Evolutionary conservation across 2,113 vertebrate species (phyloP), one percentile per base, ranked within the genome.

Genomic region (Gadus chalcogrammus): DNA sequence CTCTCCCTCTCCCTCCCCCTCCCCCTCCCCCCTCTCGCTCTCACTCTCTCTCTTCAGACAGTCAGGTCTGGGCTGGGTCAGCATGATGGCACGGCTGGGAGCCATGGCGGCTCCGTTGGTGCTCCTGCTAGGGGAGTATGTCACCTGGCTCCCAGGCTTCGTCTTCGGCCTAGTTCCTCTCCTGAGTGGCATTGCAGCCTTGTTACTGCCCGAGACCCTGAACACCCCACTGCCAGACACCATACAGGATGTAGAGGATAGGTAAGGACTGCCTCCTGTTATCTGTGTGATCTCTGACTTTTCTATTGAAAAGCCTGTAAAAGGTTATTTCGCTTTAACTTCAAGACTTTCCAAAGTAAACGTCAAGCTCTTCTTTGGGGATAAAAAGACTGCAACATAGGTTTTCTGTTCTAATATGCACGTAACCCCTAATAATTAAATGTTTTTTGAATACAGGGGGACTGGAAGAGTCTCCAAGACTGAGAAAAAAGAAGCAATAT

Each of bases 131-230:
- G 87, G 88, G 0, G 92, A 95, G 0, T 48, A 79, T 27, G n/a
- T 75, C 9, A 78, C 84, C 0, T 89, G 80, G 76, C 71, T 95
- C 1, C 92, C 94, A 0, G 85, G 91, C 15, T 4, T 93, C 1
- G 94, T 95, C 77, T 95, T 93, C 0, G 92, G 94, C 0, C 88
- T 79, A 0, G 87, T 84, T 1, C 93, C 92, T 0, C 73, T 95
- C 63, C 1, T 93, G 35, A 88, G 89, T 0, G 93, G 94, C 9
- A 0, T 90, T 2, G 81, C 89, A 53, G 85, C 88, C 12, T 12
- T 86, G 31, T 91, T 94, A 62, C 91, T 96, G 0, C 93, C 92
- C 0, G 95, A 98, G 82, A 96, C 93, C 0, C 86, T 90, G 15
- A 85, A 85, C 17, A 20, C 15, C 3, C 64, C 93, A 0, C 85